Evolutionary conservation across 2,888 invertebrate species (phyloP), one percentile per base, ranked within the genome.

Genomic region (Tetragnatha montana): DNA sequence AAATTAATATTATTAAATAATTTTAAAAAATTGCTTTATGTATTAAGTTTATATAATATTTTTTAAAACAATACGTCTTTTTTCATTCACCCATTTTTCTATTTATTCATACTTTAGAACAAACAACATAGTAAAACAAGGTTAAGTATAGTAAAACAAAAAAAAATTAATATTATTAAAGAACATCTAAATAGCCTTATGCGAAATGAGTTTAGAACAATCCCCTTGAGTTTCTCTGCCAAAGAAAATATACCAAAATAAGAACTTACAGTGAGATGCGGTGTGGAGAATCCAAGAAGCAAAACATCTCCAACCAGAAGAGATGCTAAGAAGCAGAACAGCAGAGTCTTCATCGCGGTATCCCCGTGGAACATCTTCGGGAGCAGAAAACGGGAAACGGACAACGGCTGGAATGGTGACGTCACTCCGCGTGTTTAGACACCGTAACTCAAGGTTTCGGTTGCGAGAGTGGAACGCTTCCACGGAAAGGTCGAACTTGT

Each of bases 401-500:
- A 49, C 17, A 50, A 35, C 51, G 50, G 81, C 21, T 49, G 21
- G 71, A 81, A 49, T 70, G 47, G 70, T 85, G 85, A 85, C 85
- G 85, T 85, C 85, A 85, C 50, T 12, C 19, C 12, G 70, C 85
- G 85, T 85, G 85, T 35, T 78, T 49, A 50, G 6, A 21, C 22
- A 70, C 71, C 78, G 85, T 85, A 85, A 71, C 85, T 85, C 70
- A 68, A 19, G 17, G 49, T 60, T 78, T 78, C 14, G 22, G 22
- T 21, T 60, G 60, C 60, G 17, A 78, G 14, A 22, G 14, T 17
- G 22, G 78, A 21, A 60, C n/a, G 78, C 22, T 60, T 60, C 60
- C 17, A 12, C 10, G 17, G 60, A 60, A 17, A 60, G 60, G 60
- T 60, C 60, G 17, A 60, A 60, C 60, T 60, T 60, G 17, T 60